phyloP scores from a whole-genome alignment of 2,888 invertebrate genomes.

The Portevinia maculata region DNA sequence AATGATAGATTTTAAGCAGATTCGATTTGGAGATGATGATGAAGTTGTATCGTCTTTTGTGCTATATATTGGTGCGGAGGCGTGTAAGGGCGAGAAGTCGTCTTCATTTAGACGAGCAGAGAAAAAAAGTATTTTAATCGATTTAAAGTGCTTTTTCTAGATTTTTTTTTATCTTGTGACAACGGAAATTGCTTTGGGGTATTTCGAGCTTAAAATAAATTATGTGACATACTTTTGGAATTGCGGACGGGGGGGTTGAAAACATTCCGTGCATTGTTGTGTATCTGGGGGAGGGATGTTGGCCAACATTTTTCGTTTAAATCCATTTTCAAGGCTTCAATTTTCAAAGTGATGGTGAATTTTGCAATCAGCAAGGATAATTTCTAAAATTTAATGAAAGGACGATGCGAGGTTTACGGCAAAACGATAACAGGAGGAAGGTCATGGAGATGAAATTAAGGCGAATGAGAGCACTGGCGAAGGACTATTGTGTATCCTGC shows the following conservation, averaged over 20 bases:
- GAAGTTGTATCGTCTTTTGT: conserved; percentile 34
- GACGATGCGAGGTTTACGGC: no score
- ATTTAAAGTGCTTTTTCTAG: conserved; percentile 58
- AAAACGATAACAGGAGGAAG: no score
- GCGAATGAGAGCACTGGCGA: no score
- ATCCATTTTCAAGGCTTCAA: no score
- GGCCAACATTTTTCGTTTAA: no score
- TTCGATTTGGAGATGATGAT: conserved; percentile 61
- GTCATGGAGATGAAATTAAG: no score
- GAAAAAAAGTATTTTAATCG: conserved; percentile 70
- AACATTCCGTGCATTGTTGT: no score
- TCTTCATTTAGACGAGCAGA: conserved; percentile 50
- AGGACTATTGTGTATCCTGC: no score
- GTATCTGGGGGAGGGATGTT: no score
- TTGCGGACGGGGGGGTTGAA: background rate
- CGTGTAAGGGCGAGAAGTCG: background rate
- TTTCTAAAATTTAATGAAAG: no score
- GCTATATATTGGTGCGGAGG: background rate
- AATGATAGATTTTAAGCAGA: conserved; percentile 66
- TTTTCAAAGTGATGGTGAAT: no score
- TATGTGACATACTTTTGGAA: conserved; percentile 56
- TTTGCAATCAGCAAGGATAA: no score
- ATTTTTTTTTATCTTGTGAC: background rate
- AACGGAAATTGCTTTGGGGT: conserved; percentile 70
- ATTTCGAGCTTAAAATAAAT: conserved; percentile 59